Evolutionary conservation across 2,797 vertebrate genomes (phyloP).

Genomic region (Percopsis omiscomaycus): DNA sequence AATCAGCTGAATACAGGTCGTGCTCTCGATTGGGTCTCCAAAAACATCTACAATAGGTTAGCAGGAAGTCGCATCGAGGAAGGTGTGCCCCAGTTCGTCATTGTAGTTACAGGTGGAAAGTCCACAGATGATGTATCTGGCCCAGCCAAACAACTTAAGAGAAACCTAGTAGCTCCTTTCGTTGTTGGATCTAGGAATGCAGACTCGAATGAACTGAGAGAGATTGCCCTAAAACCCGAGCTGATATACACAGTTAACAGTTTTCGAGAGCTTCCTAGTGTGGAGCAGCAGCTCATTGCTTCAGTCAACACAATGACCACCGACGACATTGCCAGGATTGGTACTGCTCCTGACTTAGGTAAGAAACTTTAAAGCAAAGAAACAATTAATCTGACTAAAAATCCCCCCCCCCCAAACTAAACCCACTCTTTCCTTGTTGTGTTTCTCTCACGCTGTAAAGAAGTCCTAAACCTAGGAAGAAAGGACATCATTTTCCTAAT

Average conservation of each 20-base stretch:
- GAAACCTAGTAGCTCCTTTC: slow-evolving; percentile 81
- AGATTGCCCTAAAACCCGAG: slow-evolving; percentile 86
- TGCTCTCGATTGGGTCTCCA: slow-evolving; percentile 87
- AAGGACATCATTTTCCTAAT: slow-evolving; percentile 94
- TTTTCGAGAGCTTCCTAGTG: slow-evolving; percentile 81
- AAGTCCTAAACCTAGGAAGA: slow-evolving; percentile 63
- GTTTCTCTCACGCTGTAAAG: slow-evolving; percentile 46
- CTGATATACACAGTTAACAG: slow-evolving; percentile 80
- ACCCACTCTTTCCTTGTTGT: slow-evolving; percentile 5
- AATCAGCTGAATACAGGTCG: slow-evolving; percentile 80
- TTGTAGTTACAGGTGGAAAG: slow-evolving; percentile 85
- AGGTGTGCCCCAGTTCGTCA: slow-evolving; percentile 90
- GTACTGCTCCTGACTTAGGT: slow-evolving; percentile 49
- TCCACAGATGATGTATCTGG: slow-evolving; percentile 85
- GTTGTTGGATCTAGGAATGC: slow-evolving; percentile 81
- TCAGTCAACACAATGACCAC: slow-evolving; percentile 81
- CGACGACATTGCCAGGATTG: slow-evolving; percentile 46
- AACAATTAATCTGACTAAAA: background rate
- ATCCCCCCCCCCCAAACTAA: background rate
- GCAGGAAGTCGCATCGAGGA: slow-evolving; percentile 93
- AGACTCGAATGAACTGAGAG: slow-evolving; percentile 80
- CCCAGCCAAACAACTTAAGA: slow-evolving; percentile 83
- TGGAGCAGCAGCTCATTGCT: slow-evolving; percentile 82
- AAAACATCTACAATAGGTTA: slow-evolving; percentile 87
- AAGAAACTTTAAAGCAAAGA: slow-evolving; percentile 37